Percentiles rank a stretch among this genome's conserved stretches.
Conservation (phyloP, 2,797 vertebrate species). For the Rhyacichthys aspro region DNA sequence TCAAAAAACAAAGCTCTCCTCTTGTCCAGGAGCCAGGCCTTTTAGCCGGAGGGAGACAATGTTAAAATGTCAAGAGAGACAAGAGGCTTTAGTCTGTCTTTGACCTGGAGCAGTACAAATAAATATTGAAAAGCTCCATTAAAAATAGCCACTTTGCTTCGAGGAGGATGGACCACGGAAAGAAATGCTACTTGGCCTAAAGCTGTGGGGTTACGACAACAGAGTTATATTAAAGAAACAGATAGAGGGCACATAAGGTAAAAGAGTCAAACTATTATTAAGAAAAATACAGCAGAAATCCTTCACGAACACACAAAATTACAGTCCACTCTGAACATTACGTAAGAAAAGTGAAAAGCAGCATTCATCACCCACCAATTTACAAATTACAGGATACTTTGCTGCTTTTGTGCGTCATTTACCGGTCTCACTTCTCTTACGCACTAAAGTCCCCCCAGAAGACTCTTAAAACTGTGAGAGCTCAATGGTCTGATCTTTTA, state of each 20-base stretch:
- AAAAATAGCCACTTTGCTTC: not conserved
- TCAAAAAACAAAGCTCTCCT: too few species aligned
- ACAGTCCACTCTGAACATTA: not conserved
- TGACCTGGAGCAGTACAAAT: constrained; percentile 10
- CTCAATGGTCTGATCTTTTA: constrained; percentile 11
- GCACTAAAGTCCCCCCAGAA: not conserved
- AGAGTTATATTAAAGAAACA: too few species aligned
- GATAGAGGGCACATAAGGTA: too few species aligned
- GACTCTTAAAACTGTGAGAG: not conserved
- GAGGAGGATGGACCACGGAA: not conserved
- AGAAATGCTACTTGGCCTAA: not conserved
- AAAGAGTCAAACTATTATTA: too few species aligned
- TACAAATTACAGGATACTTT: not conserved
- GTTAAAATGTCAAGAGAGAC: constrained; percentile 7
- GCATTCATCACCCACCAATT: not conserved
- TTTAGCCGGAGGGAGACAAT: not conserved
- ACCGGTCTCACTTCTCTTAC: not conserved
- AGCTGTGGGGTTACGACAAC: too few species aligned
- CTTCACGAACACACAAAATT: not conserved
- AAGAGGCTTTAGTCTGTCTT: constrained; percentile 3
- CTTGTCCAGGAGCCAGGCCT: not conserved
- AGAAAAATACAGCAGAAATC: too few species aligned
- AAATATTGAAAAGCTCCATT: constrained; percentile 19
- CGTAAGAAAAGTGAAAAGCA: not conserved
- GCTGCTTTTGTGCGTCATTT: not conserved